Evolutionary conservation across 2,113 vertebrate genomes (phyloP).

Genomic region (Tupaia chinensis): DNA sequence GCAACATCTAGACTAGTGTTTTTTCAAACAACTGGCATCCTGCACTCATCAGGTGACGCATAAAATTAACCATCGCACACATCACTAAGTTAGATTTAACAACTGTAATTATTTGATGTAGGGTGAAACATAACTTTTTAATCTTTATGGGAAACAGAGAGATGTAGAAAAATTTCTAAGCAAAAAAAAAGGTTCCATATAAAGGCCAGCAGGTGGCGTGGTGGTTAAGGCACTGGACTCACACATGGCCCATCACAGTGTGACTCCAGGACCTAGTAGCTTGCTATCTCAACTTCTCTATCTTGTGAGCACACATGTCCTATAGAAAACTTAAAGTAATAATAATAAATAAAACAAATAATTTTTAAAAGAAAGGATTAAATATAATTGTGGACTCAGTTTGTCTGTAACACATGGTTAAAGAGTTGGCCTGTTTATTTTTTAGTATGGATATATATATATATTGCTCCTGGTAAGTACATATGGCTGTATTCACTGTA

Average conservation of each 20-base stretch:
- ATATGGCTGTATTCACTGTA: neutral
- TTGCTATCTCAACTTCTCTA: too few relatives aligned
- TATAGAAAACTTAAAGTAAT: too few relatives aligned
- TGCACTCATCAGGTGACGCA: neutral
- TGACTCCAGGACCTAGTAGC: too few relatives aligned
- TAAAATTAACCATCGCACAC: neutral
- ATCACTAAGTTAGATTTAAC: neutral
- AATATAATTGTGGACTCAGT: neutral
- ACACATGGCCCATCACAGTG: too few relatives aligned
- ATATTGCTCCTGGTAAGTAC: neutral
- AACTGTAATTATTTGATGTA: neutral
- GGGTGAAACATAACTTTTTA: too few relatives aligned
- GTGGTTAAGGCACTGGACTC: too few relatives aligned
- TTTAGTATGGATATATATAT: too few relatives aligned
- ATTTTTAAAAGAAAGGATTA: neutral
- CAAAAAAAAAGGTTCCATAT: neutral
- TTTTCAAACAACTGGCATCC: neutral
- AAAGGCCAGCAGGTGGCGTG: too few relatives aligned
- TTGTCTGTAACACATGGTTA: neutral
- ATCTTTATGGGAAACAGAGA: neutral
- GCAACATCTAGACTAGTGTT: neutral
- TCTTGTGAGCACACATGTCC: too few relatives aligned
- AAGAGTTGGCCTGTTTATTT: neutral
- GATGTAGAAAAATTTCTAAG: neutral
- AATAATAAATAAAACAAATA: too few relatives aligned